phyloP scores from a whole-genome alignment of 1,140 invertebrate genomes.

The Drosophila obscura region DNA sequence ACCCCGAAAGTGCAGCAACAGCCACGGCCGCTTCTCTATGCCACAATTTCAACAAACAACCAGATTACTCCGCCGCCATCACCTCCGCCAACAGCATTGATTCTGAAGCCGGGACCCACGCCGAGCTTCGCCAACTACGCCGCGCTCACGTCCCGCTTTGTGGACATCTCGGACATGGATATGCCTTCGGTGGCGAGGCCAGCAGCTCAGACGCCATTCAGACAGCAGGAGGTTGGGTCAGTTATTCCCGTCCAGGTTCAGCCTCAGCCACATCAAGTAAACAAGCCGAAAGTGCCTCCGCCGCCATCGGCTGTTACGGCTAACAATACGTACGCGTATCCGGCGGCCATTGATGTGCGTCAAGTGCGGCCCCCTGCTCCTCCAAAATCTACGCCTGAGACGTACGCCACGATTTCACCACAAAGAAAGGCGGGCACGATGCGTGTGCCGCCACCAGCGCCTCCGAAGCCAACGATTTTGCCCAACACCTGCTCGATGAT shows the following conservation, averaged over 20 bases:
- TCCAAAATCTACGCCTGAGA: constrained; percentile 26
- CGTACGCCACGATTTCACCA: constrained; percentile 59
- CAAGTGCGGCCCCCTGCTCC: constrained; percentile 15
- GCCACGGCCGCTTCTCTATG: constrained; percentile 52
- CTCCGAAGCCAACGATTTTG: constrained; percentile 59
- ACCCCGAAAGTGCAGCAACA: constrained; percentile 19
- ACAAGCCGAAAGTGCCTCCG: constrained; percentile 54
- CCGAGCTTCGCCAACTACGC: constrained; percentile 52
- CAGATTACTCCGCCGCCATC: constrained; percentile 62
- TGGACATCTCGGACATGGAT: constrained; percentile 62
- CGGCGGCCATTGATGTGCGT: constrained; percentile 50
- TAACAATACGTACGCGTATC: constrained; percentile 43
- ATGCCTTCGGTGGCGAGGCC: constrained; percentile 13
- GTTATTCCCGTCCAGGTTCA: constrained; percentile 55
- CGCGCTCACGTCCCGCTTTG: constrained; percentile 59
- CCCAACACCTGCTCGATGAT: constrained; percentile 24
- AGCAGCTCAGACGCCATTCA: not conserved
- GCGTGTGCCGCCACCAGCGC: constrained; percentile 57
- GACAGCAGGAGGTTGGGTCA: constrained; percentile 38
- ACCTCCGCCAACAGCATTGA: constrained; percentile 20
- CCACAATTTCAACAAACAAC: constrained; percentile 71
- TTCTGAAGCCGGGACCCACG: not conserved
- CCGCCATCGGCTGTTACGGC: constrained; percentile 66
- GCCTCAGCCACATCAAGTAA: constrained; percentile 25
- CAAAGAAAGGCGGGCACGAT: constrained; percentile 61